These are phyloP conservation scores for Glyphotaelius pellucidus DNA, from an alignment of 2,888 invertebrate species.

Conservation along the genomic window DNA sequence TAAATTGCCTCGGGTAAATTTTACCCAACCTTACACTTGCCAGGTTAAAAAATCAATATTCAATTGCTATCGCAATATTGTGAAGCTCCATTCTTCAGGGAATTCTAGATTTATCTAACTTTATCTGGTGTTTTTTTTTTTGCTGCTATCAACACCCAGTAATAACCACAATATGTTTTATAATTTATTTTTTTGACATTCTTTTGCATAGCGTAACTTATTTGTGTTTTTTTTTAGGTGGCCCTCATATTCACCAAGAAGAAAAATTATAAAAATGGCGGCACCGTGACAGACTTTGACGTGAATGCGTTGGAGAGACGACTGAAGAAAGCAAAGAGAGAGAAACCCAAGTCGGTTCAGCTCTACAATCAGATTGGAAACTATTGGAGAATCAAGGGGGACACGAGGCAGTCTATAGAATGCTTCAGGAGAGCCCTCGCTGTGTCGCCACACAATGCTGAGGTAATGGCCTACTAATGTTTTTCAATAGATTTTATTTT, in stretches of 20 bases:
- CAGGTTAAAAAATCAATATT: neutral
- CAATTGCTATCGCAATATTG: neutral
- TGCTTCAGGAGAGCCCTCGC: slow-evolving; percentile 92
- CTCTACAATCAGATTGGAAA: slow-evolving; percentile 94
- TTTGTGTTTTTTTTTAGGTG: slow-evolving; percentile 73
- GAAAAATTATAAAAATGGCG: slow-evolving; percentile 78
- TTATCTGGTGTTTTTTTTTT: neutral
- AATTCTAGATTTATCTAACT: neutral
- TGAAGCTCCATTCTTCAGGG: neutral
- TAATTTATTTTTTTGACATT: neutral
- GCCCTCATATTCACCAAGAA: slow-evolving; percentile 87
- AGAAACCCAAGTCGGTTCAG: slow-evolving; percentile 90
- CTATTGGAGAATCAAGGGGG: slow-evolving; percentile 93
- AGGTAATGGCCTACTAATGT: slow-evolving; percentile 72
- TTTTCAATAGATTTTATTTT: slow-evolving; percentile 66
- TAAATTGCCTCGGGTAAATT: too few species aligned
- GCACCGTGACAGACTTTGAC: slow-evolving; percentile 82
- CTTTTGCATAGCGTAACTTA: neutral
- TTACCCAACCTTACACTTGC: too few species aligned
- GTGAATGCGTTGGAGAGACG: slow-evolving; percentile 85
- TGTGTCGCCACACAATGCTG: slow-evolving; percentile 91
- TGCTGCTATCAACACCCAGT: neutral
- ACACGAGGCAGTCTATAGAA: slow-evolving; percentile 91
- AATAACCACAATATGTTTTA: neutral
- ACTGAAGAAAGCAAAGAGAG: slow-evolving; percentile 86